Conservation (phyloP, 2,113 vertebrate species). For the Echinops telfairi region DNA sequence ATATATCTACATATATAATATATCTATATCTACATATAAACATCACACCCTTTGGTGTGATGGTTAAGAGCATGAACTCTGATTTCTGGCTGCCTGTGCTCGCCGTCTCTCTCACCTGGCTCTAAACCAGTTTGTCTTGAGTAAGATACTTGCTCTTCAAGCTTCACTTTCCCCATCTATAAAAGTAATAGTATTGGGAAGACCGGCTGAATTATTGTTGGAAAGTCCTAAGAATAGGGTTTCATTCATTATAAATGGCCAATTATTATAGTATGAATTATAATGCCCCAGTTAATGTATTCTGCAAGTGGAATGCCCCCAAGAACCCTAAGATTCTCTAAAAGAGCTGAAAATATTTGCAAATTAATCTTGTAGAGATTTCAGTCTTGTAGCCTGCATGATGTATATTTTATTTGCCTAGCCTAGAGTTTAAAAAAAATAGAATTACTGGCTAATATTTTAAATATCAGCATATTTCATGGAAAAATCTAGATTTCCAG, state of each 20-base stretch:
- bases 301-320: neutral
- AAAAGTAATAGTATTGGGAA: neutral
- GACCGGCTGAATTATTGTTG: neutral
- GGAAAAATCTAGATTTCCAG: neutral
- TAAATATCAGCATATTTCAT: neutral
- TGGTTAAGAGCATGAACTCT: neutral
- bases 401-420: neutral
- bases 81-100: neutral
- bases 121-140: neutral
- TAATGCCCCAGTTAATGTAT: neutral
- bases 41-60: too few species aligned
- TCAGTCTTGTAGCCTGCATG: neutral
- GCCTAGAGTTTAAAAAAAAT: neutral
- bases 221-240: neutral
- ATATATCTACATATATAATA: too few species aligned
- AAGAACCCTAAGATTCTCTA: neutral
- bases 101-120: neutral
- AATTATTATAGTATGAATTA: neutral
- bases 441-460: neutral
- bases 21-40: too few species aligned
- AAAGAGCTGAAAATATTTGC: neutral
- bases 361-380: neutral
- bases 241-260: neutral
- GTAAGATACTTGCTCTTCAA: neutral
- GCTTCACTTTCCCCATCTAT: neutral